Base-by-base conservation (phyloP, 2,113 vertebrate species). In the Indicator maculatus region DNA sequence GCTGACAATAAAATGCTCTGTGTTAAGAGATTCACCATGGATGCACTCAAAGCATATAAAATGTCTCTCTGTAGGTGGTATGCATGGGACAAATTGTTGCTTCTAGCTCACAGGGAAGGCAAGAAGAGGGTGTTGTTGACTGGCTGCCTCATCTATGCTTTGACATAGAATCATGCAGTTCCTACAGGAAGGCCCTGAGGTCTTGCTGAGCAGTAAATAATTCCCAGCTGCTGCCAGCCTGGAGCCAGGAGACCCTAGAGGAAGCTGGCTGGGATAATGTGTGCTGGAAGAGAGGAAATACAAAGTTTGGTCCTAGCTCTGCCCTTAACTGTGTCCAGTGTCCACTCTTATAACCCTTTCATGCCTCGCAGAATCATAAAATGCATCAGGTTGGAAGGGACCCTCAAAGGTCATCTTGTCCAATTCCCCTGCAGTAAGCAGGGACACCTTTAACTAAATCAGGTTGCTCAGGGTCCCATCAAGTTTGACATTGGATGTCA, bases 1-100 rank as follows among this genome's bases (percentile, higher is more conserved):
- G 0, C 18, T 60, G 69, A 69, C 3, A 9, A 63, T 52, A 41
- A 52, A 63, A 16, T 0, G 0, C 5, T 64, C 26, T 66, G 14
- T 31, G 20, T 50, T 28, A 41, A 80, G 64, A 79, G 28, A 14
- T 31, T 50, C 50, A 15, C 27, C 5, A 0, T 2, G 9, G 0
- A 0, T 4, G 10, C 23, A 28, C 45, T 24, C 47, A 56, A 44
- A 70, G n/a, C 41, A 2, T 4, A 26, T 1, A 63, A 58, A 47
- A 38, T 36, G 28, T 52, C 17, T 33, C 28, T 58, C 15, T 63
- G 24, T 5, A 9, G 1, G 1, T 66, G 79, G 27, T 36, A 15
- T 4, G 8, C 1, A 0, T 50, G 39, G 44, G n/a, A 14, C 33
- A 60, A 38, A 12, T 77, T 20, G 9, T 39, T 39, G 47, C 31